Base-by-base conservation (phyloP, 2,888 invertebrate species). In the Andrena haemorrhoa region DNA sequence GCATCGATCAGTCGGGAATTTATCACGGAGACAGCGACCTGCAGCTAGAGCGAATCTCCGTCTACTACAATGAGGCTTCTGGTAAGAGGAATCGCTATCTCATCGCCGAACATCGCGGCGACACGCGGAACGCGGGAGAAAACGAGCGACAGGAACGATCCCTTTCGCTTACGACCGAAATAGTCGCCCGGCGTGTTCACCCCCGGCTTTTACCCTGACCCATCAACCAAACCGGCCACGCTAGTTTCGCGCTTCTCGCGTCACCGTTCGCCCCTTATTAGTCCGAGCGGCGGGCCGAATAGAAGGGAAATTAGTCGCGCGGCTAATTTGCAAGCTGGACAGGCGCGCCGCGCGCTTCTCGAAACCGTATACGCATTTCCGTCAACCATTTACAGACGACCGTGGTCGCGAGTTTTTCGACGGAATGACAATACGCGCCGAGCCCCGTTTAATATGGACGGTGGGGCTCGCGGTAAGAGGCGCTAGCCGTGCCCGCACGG, bases 61-160 rank as follows among this genome's bases (percentile, higher is more conserved):
- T 96, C 72, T 96, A 96, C 92, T 96, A 96, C 93, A 96, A 96
- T 92, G 96, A 96, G 91, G 96, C 96, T 61, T 94, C 94, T 77
- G 94, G 95, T 92, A 87, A 90, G 90, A 47, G 56, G 49, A n/a
- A 49, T 41, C 41, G 20, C 26, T 56, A 2, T 20, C 2, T 8
- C 5, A 10, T 33, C 51, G 4, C 23, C 23, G 74, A 74, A 60
- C 71, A 74, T 66, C 20, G 65, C 31, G 63, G 56, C 49, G 61
- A 69, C 68, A 65, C 75, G 58, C 60, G 77, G 81, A 71, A 84
- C 70, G 84, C 79, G 66, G 82, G 79, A 69, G 71, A 89, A 82
- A 81, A 88, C 58, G 70, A 75, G 60, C 51, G 63, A 64, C 47
- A 64, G 53, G 82, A 84, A 78, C 26, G 71, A 29, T 31, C 47